phyloP scores from a whole-genome alignment of 2,113 vertebrate genomes.

The Dasyurus viverrinus region DNA sequence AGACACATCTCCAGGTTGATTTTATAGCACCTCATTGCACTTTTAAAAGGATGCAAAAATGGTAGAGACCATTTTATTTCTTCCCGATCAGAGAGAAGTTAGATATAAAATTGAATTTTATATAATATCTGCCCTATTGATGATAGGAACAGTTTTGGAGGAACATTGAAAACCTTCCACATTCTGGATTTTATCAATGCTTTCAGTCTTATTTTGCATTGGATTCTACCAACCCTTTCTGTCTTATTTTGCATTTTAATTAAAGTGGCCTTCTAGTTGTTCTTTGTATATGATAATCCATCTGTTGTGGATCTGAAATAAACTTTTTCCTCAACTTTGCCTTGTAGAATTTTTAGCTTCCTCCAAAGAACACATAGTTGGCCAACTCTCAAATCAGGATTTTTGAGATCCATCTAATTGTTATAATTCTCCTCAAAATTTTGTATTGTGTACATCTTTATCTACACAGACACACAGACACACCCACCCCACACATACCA shows the following conservation, averaged over 20 bases:
- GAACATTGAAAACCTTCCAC: background rate
- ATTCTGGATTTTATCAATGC: background rate
- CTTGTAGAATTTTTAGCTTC: background rate
- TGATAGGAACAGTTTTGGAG: background rate
- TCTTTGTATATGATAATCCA: background rate
- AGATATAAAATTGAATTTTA: slow-evolving; percentile 34
- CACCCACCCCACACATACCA: background rate
- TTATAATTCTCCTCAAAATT: background rate
- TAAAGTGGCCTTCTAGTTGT: background rate
- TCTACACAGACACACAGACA: background rate
- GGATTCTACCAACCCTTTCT: background rate
- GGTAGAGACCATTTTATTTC: background rate
- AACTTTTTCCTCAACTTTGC: background rate
- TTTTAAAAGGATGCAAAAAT: slow-evolving; percentile 60
- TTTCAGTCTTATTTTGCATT: background rate
- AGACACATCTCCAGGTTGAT: slow-evolving; percentile 53
- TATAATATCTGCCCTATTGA: slow-evolving; percentile 18
- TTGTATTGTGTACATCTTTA: background rate
- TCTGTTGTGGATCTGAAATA: background rate
- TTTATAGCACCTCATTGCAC: slow-evolving; percentile 62
- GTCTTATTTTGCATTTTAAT: background rate
- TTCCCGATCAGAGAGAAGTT: slow-evolving; percentile 1
- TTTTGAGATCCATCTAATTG: background rate
- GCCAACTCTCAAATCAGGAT: background rate
- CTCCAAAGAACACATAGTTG: background rate